phyloP scores from a whole-genome alignment of 1,140 invertebrate species.

The Leucophenga varia region DNA sequence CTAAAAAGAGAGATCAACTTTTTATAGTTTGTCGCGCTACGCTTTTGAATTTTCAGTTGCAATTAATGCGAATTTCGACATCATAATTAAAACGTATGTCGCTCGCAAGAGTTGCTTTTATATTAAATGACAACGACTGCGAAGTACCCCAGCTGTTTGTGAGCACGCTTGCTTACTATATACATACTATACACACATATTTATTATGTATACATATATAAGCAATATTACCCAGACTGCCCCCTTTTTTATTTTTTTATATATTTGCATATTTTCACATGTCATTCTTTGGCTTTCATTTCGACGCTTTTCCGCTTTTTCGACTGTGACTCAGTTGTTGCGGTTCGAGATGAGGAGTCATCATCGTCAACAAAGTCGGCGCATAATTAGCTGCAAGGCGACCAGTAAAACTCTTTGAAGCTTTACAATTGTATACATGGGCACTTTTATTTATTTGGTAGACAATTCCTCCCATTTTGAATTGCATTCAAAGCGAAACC shows the following conservation, averaged over 20 bases:
- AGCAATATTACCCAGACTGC: too few relatives aligned
- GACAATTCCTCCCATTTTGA: too few relatives aligned
- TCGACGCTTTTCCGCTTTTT: slow-evolving; percentile 40
- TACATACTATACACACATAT: too few relatives aligned
- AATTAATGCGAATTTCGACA: slow-evolving; percentile 53
- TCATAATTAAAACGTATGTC: slow-evolving; percentile 45
- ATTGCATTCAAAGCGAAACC: too few relatives aligned
- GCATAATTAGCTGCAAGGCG: slow-evolving; percentile 51
- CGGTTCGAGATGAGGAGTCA: slow-evolving; percentile 17
- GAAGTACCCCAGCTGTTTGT: slow-evolving; percentile 17
- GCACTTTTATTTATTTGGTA: slow-evolving; percentile 20
- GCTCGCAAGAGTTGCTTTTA: slow-evolving; percentile 31
- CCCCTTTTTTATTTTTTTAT: too few relatives aligned
- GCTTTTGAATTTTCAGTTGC: slow-evolving; percentile 26
- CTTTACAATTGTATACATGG: slow-evolving; percentile 25
- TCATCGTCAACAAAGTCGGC: slow-evolving; percentile 1
- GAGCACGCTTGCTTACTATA: too few relatives aligned
- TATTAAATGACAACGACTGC: slow-evolving; percentile 46
- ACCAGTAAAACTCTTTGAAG: slow-evolving; percentile 51
- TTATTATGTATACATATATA: too few relatives aligned
- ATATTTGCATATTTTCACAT: slow-evolving; percentile 55
- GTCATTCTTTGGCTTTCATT: slow-evolving; percentile 41
- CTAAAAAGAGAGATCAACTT: too few relatives aligned
- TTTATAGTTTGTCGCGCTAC: too few relatives aligned
- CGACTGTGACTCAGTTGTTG: slow-evolving; percentile 37